Evolutionary conservation across 2,113 vertebrate species (phyloP).

Genomic region (Orthonyx spaldingii): DNA sequence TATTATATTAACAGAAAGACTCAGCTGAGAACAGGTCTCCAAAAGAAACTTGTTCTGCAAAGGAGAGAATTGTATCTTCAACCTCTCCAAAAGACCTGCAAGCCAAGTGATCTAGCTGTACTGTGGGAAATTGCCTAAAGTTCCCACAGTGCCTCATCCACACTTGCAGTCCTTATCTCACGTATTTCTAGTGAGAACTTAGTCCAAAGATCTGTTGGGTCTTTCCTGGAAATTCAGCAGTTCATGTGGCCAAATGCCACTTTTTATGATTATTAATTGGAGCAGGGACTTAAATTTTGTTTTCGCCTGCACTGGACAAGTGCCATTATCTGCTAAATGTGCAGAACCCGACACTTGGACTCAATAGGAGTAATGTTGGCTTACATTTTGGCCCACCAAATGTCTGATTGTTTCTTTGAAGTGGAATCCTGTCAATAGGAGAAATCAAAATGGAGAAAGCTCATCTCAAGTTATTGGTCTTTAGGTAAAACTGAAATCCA

Average conservation of each 20-base stretch:
- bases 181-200: neutral
- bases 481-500: neutral
- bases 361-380: neutral
- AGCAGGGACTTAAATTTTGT: neutral
- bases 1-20: neutral
- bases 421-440: neutral
- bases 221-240: neutral
- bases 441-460: neutral
- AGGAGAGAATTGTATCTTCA: neutral
- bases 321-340: neutral
- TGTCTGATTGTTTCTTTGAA: neutral
- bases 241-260: neutral
- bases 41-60: neutral
- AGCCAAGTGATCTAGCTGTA: neutral
- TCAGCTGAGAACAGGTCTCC: neutral
- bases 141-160: neutral
- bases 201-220: neutral
- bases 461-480: neutral
- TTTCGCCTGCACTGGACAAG: neutral
- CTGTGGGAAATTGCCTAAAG: neutral
- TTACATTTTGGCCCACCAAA: neutral
- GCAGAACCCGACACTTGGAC: neutral
- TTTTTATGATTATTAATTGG: neutral
- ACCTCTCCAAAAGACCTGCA: neutral
- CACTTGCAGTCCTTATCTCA: neutral